A percentile compares a stretch with the other conserved stretches of the same genome.
Conservation (phyloP, 2,113 vertebrate species). For the human region GRCh38 chr1:48734501-48735000, state of each 20-base stretch:
- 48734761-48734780: background rate
- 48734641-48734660: background rate
- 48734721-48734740: background rate
- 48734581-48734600: rapidly evolving
- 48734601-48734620: background rate
- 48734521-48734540: rapidly evolving
- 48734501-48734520: background rate
- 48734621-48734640: background rate
- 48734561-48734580: background rate
- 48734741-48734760: background rate
- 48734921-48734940: background rate
- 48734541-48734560: background rate
- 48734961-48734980: background rate
- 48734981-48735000: background rate
- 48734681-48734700: background rate
- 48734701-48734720: background rate
- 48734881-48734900: background rate
- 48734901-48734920: background rate
- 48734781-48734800: background rate
- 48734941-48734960: background rate
- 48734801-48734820: background rate
- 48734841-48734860: background rate
- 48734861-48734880: background rate
- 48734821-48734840: background rate
- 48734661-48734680: background rate